Conservation (phyloP, 1,140 invertebrate genomes). For the Zeugodacus cucurbitae region DNA sequence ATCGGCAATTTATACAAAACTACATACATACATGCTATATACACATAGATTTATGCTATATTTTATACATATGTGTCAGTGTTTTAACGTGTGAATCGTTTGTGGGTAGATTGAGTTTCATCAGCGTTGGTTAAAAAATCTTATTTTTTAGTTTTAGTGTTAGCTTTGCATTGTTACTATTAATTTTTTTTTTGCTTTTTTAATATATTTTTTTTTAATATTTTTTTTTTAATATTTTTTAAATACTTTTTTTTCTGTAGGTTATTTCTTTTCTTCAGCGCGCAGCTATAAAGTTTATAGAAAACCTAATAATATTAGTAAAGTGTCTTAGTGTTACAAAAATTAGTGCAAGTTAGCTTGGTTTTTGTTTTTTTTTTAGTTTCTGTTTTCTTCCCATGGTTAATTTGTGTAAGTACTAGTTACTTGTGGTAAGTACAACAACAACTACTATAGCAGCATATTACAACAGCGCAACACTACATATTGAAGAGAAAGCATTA, state of each 20-base stretch:
- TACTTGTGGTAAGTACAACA: constrained; percentile 1
- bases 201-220: too few relatives aligned
- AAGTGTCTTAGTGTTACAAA: neutral
- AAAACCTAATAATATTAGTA: neutral
- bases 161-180: neutral
- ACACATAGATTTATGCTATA: neutral
- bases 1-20: neutral
- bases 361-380: neutral
- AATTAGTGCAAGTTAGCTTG: neutral
- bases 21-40: neutral
- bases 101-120: neutral
- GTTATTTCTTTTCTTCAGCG: neutral
- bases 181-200: neutral
- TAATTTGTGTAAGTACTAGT: constrained; percentile 2
- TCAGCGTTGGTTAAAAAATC: neutral
- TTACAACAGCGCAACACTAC: neutral
- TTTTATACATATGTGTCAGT: neutral
- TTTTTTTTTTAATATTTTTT: too few relatives aligned
- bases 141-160: neutral
- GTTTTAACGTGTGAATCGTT: neutral
- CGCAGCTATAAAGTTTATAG: neutral
- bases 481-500: neutral
- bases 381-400: neutral
- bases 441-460: neutral
- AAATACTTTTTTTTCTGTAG: neutral